Evolutionary conservation across 2,113 vertebrate genomes (phyloP), one percentile per base, ranked within the genome.

Genomic region (Cyanoderma ruficeps): DNA sequence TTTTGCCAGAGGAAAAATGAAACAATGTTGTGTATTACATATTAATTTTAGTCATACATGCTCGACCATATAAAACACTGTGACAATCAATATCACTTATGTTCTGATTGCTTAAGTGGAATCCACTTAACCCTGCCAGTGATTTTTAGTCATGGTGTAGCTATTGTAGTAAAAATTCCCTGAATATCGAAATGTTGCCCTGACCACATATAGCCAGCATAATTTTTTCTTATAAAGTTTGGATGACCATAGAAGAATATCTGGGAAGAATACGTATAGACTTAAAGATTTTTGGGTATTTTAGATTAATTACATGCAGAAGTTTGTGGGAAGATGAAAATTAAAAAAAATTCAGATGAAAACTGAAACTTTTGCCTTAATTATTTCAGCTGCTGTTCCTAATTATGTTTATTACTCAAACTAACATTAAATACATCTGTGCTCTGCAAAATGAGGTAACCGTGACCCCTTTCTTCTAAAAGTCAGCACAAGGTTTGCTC

Each of bases 1-100:
- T 67, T 90, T 86, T 74, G 67, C 80, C 68, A 80, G 75, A 79
- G 75, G 74, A 90, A 95, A 94, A 95, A 60, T 77, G 20, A 95
- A 69, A 47, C 57, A 61, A 22, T 86, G 55, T 53, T 89, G 42
- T 60, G 28, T 31, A 90, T 94, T 70, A 77, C 30, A 19, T 74
- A 74, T 59, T 89, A 77, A 83, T 83, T 83, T 85, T 83, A 91
- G 27, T 59, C 67, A 65, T 74, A 50, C 8, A 72, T 33, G 20
- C 72, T 67, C 37, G 80, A 91, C 30, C 35, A 14, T 50, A 80
- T 88, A 57, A 88, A 91, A 59, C 30, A 55, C 20, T 67, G 49
- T 85, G 87, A 86, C 82, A 93, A 64, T 83, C 78, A 87, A 52
- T 0, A 0, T 68, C 63, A 56, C 44, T 83, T 91, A 31, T 23